These are phyloP conservation scores for Aradophagus sp. DNA, from an alignment of 1,140 invertebrate species.

Conservation along the genomic window DNA sequence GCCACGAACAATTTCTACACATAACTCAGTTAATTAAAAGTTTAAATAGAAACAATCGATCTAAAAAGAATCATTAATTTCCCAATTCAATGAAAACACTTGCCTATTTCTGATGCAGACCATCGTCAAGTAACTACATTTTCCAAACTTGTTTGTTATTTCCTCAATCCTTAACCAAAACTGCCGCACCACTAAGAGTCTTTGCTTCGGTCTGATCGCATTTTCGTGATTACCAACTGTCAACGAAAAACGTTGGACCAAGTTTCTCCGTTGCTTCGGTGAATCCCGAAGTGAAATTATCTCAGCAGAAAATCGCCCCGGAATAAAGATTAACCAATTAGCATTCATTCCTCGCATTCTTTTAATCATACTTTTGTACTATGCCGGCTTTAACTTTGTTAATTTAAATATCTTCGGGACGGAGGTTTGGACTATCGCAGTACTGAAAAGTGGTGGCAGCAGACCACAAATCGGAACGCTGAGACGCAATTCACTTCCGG, in stretches of 20 bases:
- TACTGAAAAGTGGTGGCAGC: too few relatives aligned
- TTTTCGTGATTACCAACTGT: constrained; percentile 54
- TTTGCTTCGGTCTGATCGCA: constrained; percentile 46
- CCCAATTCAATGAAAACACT: too few relatives aligned
- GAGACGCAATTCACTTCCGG: too few relatives aligned
- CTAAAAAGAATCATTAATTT: too few relatives aligned
- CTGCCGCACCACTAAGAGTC: constrained; percentile 10
- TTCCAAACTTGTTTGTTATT: constrained; percentile 2
- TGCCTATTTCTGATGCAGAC: too few relatives aligned
- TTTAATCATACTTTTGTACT: constrained; percentile 53
- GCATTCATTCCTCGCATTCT: constrained; percentile 50
- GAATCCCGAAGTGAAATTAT: constrained; percentile 50
- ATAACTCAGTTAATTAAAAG: too few relatives aligned
- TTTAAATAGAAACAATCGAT: too few relatives aligned
- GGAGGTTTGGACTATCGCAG: too few relatives aligned
- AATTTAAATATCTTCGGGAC: constrained; percentile 49
- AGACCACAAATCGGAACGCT: too few relatives aligned
- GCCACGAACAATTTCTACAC: too few relatives aligned
- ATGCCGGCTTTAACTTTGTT: constrained; percentile 44
- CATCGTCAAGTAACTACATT: too few relatives aligned
- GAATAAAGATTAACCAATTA: constrained; percentile 55
- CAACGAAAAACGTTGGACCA: constrained; percentile 24
- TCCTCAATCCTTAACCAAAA: constrained; percentile 1
- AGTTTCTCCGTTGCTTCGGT: constrained; percentile 37
- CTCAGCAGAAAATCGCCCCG: constrained; percentile 36